These are phyloP conservation scores for Cichlasoma orientale DNA, from an alignment of 2,797 vertebrate genomes.

Conservation along the genomic window DNA sequence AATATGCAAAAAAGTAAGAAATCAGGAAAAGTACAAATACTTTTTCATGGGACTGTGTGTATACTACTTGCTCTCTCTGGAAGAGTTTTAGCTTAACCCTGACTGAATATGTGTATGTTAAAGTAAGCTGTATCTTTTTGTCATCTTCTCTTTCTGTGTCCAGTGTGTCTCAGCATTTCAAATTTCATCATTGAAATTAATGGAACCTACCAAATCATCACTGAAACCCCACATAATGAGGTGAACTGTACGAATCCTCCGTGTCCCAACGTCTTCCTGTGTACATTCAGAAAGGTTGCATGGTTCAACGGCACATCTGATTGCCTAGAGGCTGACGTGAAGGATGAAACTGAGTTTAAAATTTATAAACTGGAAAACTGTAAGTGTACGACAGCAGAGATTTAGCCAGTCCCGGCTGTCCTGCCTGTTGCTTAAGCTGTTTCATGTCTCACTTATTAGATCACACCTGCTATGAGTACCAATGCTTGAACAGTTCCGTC, in stretches of 20 bases:
- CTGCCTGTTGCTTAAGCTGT: neutral
- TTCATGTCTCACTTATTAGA: slow-evolving; percentile 15
- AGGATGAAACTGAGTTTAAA: rapidly evolving
- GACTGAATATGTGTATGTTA: neutral
- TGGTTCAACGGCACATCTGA: rapidly evolving
- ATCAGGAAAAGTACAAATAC: neutral
- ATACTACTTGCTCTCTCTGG: neutral
- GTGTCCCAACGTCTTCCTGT: rapidly evolving
- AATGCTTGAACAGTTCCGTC: rapidly evolving
- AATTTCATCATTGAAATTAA: rapidly evolving
- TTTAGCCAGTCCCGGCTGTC: neutral
- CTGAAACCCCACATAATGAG: rapidly evolving
- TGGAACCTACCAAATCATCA: rapidly evolving
- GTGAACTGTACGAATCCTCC: rapidly evolving
- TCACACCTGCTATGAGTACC: rapidly evolving
- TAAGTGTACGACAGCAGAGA: slow-evolving; percentile 18
- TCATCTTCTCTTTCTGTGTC: neutral
- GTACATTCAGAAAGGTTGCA: rapidly evolving
- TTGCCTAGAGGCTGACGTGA: neutral
- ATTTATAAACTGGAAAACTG: rapidly evolving
- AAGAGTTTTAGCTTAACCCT: neutral
- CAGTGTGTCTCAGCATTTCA: slow-evolving; percentile 43
- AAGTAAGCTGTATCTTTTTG: neutral
- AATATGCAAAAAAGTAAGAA: neutral
- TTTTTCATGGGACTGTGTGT: neutral